Base-by-base conservation (phyloP, 23 tunicate species). In the Ascidia mentula region DNA sequence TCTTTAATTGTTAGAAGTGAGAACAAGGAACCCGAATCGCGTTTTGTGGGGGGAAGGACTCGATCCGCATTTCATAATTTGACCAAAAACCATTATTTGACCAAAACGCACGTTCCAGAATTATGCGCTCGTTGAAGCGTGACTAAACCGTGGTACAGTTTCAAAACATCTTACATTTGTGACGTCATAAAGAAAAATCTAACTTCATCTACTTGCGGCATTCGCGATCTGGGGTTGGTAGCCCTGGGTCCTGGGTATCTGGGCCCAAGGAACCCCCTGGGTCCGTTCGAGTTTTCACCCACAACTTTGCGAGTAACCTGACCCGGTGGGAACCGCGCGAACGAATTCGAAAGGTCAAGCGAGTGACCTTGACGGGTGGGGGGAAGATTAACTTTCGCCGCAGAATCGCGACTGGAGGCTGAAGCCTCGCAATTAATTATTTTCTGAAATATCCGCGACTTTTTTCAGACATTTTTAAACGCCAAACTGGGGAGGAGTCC, bases 271-370 rank as follows among this genome's bases (percentile, higher is more conserved):
- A 20, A 53, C 65, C 65, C 65, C n/a, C n/a, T n/a, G n/a, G n/a
- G n/a, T n/a, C n/a, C n/a, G n/a, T n/a, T 24, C 24, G 32, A 71
- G 85, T 81, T 70, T 81, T 1, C 65, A 38, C 53, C 40, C 37
- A 81, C 34, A 81, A 81, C 85, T 81, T 33, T 42, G 70, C 9
- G 72, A 15, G 87, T n/a, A 84, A 84, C 65, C 38, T 38, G 71
- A 84, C 31, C 32, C 72, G 74, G 76, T 84, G 87, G 81, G 87
- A 84, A 84, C 36, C 8, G 34, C 0, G 74, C 72, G 38, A 20
- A 18, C 40, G 71, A 45, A 71, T 70, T 80, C 72, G 39, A 30
- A 71, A 71, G 84, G 84, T 80, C 84, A 80, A 71, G 17, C 71
- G 70, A 6, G 42, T 46, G 81, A 77, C 70, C 78, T 74, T 74